Conservation (phyloP, 2,113 vertebrate genomes). For the Campylomormyrus numenius region DNA sequence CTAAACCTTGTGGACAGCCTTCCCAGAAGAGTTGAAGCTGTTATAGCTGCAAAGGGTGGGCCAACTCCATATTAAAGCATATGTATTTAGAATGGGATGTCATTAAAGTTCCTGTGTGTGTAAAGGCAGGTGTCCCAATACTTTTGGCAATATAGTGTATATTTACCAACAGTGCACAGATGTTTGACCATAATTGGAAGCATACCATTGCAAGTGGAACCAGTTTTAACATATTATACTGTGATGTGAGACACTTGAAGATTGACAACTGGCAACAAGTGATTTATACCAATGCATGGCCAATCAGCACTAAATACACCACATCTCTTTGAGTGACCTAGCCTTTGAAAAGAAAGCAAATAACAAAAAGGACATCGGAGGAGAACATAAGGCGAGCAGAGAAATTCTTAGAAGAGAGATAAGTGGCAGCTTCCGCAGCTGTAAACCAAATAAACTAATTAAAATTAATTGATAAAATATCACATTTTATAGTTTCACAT, state of each 20-base stretch:
- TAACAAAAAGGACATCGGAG: background rate
- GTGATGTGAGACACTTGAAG: background rate
- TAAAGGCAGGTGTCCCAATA: too few relatives aligned
- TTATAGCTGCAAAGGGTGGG: too few relatives aligned
- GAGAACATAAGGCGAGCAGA: background rate
- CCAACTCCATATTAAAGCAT: too few relatives aligned
- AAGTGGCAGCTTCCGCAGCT: background rate
- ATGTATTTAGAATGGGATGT: too few relatives aligned
- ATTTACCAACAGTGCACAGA: background rate
- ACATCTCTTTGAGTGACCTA: background rate
- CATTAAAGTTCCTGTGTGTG: too few relatives aligned
- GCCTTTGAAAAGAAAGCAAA: background rate
- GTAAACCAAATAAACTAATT: background rate
- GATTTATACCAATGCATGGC: background rate
- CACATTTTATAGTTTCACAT: background rate
- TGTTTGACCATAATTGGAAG: background rate
- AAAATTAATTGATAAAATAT: background rate
- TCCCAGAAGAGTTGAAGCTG: too few relatives aligned
- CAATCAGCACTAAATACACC: background rate
- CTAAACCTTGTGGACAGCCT: too few relatives aligned
- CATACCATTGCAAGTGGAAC: background rate
- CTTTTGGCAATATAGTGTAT: background rate
- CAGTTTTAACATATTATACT: background rate
- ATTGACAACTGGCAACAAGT: background rate
- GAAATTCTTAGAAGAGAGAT: background rate